Evolutionary conservation across 2,113 vertebrate species (phyloP).

Genomic region (Elephas maximus): DNA sequence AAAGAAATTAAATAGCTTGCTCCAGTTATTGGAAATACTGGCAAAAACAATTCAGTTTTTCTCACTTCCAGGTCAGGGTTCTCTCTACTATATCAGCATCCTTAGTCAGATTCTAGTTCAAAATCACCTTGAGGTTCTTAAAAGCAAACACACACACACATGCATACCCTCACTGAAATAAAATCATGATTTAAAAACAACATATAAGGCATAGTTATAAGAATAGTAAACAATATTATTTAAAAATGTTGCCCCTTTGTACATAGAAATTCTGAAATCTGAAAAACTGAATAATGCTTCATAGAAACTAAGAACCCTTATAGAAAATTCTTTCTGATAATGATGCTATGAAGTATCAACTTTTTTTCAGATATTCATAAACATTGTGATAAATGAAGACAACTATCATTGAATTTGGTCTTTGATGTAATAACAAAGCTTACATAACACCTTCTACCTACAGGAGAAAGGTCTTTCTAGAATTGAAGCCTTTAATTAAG

Average conservation of each 20-base stretch:
- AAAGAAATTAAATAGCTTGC: not conserved
- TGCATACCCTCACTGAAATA: not conserved
- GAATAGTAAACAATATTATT: not conserved
- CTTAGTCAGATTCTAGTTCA: not conserved
- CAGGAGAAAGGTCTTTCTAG: constrained; percentile 2
- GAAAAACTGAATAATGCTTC: not conserved
- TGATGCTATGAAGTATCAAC: not conserved
- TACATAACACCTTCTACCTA: not conserved
- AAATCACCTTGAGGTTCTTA: not conserved
- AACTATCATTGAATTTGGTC: not conserved
- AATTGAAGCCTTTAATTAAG: constrained; percentile 65
- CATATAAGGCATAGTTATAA: not conserved
- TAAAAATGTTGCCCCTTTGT: not conserved
- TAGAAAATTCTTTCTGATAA: not conserved
- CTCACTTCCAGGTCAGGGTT: not conserved
- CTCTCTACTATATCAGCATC: not conserved
- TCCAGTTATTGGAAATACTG: not conserved
- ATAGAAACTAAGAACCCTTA: not conserved
- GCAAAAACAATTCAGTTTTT: not conserved
- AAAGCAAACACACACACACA: not conserved
- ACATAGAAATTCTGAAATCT: not conserved
- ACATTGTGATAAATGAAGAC: constrained; percentile 28
- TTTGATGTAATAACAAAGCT: not conserved
- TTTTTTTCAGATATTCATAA: not conserved
- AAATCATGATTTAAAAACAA: not conserved